Evolutionary conservation across 2,888 invertebrate species (phyloP).

Genomic region (Volucella zonaria): DNA sequence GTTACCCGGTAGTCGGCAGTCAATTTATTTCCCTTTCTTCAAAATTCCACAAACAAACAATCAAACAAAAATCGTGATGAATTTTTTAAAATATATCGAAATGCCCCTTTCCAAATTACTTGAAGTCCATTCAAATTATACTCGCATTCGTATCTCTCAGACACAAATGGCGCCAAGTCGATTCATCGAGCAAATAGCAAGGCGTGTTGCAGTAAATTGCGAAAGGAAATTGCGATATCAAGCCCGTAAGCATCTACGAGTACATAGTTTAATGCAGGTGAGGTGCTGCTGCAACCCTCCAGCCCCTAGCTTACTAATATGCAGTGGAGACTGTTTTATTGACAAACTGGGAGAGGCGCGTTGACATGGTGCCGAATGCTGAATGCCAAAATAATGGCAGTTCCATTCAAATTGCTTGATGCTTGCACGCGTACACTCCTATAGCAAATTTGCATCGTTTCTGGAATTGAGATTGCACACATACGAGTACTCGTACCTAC

Average conservation of each 20-base stretch:
- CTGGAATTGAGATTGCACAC: neutral
- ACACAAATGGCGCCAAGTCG: neutral
- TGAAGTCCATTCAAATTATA: conserved; percentile 38
- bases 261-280: neutral
- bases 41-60: conserved; percentile 17
- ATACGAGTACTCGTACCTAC: too few species aligned
- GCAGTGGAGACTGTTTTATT: conserved; percentile 15
- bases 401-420: conserved; percentile 33
- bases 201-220: conserved; percentile 12
- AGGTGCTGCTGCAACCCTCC: neutral
- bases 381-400: conserved; percentile 35
- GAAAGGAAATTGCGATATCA: conserved; percentile 38
- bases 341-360: conserved; percentile 16
- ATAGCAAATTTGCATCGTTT: conserved; percentile 49
- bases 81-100: conserved; percentile 9
- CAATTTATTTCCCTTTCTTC: conserved; percentile 30
- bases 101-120: conserved; percentile 10
- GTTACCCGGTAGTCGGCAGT: conserved; percentile 22
- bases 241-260: conserved; percentile 23
- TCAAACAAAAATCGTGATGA: conserved; percentile 40
- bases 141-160: neutral
- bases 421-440: neutral
- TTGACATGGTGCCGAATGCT: conserved; percentile 27
- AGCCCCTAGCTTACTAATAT: conserved; percentile 3
- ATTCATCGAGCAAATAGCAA: conserved; percentile 6